phyloP scores from a whole-genome alignment of 1,140 invertebrate genomes.

The Mercenaria mercenaria region DNA sequence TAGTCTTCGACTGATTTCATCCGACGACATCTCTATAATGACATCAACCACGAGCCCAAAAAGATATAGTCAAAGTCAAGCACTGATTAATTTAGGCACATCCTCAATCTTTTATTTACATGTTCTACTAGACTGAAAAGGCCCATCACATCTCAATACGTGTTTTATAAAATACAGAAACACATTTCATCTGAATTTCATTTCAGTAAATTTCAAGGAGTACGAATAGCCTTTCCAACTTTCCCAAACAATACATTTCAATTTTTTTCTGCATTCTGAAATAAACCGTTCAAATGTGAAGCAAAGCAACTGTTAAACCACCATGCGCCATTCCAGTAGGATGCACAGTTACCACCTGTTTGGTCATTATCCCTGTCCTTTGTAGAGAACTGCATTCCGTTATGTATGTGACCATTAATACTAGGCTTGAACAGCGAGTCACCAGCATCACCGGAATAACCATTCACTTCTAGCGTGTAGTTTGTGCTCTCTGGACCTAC shows the following conservation, averaged over 20 bases:
- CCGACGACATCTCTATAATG: too few relatives aligned
- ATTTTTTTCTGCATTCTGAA: too few relatives aligned
- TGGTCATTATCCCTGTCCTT: constrained; percentile 45
- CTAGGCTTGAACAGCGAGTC: background rate
- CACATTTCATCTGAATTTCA: background rate
- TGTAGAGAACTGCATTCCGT: constrained; percentile 19
- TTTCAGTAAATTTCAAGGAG: background rate
- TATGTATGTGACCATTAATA: background rate
- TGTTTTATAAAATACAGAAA: too few relatives aligned
- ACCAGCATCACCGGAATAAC: constrained; percentile 12
- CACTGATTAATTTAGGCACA: background rate
- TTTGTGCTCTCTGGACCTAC: background rate
- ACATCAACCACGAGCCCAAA: too few relatives aligned
- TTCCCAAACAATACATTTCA: background rate
- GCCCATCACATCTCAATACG: too few relatives aligned
- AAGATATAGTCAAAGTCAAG: too few relatives aligned
- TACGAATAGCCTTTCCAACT: too few relatives aligned
- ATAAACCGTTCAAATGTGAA: constrained; percentile 4
- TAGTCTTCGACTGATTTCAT: too few relatives aligned
- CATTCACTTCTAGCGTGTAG: background rate
- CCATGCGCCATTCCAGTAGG: background rate
- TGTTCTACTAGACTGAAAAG: too few relatives aligned
- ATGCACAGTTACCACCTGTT: background rate
- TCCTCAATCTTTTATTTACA: background rate
- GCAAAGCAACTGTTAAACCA: constrained; percentile 31